Evolutionary conservation across 2,888 invertebrate species (phyloP).

Genomic region (Metalampra italica): DNA sequence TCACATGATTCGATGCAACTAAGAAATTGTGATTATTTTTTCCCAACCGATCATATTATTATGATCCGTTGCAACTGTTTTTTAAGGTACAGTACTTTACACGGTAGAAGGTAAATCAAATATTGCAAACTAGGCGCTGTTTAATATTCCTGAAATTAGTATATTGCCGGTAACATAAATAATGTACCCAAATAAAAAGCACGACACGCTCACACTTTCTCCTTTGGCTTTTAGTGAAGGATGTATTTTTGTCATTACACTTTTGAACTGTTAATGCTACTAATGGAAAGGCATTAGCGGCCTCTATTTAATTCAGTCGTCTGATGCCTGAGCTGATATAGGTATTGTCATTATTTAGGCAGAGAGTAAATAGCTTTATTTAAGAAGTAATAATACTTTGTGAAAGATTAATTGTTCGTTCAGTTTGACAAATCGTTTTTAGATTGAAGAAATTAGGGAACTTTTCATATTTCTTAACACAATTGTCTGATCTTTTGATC

Average conservation of each 20-base stretch:
- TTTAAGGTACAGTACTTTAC: no score
- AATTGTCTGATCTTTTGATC: no score
- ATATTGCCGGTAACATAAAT: conserved; percentile 4
- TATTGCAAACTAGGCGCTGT: no score
- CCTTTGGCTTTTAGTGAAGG: conserved; percentile 35
- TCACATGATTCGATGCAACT: no score
- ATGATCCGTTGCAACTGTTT: no score
- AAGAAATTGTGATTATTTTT: no score
- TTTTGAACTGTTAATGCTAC: conserved; percentile 28
- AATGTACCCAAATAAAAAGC: no score
- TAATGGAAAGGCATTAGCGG: conserved; percentile 26
- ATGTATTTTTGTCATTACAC: conserved; percentile 29
- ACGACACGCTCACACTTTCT: conserved; percentile 34
- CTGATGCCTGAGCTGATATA: neutral
- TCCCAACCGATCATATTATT: no score
- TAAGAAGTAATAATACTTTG: neutral
- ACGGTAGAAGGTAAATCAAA: no score
- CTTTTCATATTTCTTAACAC: neutral
- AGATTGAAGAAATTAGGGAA: neutral
- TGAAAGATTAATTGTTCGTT: neutral
- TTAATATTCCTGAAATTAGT: no score
- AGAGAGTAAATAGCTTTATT: neutral
- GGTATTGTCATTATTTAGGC: neutral
- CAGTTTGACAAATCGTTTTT: neutral
- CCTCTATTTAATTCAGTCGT: conserved; percentile 7